These are phyloP conservation scores for Microcebus jonahi DNA, from an alignment of 2,113 vertebrate genomes.

Conservation along the genomic window DNA sequence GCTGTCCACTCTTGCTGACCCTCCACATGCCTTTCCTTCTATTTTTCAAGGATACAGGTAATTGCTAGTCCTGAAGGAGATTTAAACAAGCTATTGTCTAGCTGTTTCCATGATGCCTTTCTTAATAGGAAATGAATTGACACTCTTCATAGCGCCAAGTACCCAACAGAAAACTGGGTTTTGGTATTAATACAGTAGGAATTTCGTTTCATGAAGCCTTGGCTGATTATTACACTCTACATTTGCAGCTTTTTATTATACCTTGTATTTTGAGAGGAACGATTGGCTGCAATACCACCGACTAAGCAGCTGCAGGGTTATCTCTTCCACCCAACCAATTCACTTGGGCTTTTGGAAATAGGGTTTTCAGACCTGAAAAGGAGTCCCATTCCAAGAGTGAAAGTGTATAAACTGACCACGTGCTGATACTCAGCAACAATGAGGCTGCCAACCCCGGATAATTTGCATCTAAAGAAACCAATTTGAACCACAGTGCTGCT, in stretches of 20 bases:
- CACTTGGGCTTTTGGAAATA: constrained; percentile 49
- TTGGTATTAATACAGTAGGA: background rate
- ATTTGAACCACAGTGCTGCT: constrained; percentile 2
- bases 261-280: background rate
- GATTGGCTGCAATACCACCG: background rate
- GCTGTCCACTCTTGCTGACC: constrained; percentile 63
- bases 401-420: background rate
- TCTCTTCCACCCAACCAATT: constrained; percentile 49
- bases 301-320: constrained; percentile 18
- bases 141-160: background rate
- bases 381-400: constrained; percentile 5
- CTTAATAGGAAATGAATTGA: constrained; percentile 60
- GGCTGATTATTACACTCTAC: background rate
- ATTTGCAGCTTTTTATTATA: constrained; percentile 16
- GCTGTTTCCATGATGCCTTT: constrained; percentile 15
- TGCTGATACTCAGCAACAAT: background rate
- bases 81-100: constrained; percentile 12
- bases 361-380: background rate
- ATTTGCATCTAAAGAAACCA: constrained; percentile 61
- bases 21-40: constrained; percentile 25
- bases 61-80: constrained; percentile 63
- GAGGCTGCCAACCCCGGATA: background rate
- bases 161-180: constrained; percentile 1
- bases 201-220: constrained; percentile 41
- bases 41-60: constrained; percentile 70